Evolutionary conservation across 2,888 invertebrate species (phyloP).

Genomic region (Tetragonula carbonaria): DNA sequence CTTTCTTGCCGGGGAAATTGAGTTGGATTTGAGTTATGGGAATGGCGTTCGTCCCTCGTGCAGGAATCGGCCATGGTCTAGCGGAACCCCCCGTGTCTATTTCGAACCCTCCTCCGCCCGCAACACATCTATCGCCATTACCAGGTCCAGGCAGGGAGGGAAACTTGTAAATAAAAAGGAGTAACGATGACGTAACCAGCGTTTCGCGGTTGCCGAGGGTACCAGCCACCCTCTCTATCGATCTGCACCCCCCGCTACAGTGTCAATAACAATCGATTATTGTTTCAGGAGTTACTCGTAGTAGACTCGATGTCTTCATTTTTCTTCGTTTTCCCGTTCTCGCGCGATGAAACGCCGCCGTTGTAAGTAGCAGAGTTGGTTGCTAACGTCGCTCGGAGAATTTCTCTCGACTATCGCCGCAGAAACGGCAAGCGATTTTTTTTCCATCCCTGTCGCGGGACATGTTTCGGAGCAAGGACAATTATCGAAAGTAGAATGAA

Average conservation of each 20-base stretch:
- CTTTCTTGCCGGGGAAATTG: constrained; percentile 81
- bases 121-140: constrained; percentile 76
- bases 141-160: constrained; percentile 54
- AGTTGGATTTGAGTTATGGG: constrained; percentile 82
- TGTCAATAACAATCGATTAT: constrained; percentile 75
- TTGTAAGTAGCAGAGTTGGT: background rate
- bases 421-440: constrained; percentile 7
- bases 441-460: background rate
- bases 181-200: constrained; percentile 69
- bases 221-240: constrained; percentile 51
- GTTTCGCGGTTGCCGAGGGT: constrained; percentile 64
- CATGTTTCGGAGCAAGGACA: background rate
- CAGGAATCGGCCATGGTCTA: constrained; percentile 53
- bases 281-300: constrained; percentile 49
- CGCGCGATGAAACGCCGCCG: constrained; percentile 7
- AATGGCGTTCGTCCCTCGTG: constrained; percentile 70
- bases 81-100: constrained; percentile 63
- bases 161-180: constrained; percentile 79
- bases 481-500: background rate
- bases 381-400: background rate
- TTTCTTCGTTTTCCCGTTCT: constrained; percentile 29
- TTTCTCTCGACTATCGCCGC: background rate
- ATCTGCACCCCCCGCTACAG: constrained; percentile 39
- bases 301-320: constrained; percentile 55
- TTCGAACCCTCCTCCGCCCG: constrained; percentile 65